phyloP scores from a whole-genome alignment of 30 jellyfish, hydroid and myxozoan species.

The Sanderia malayensis region DNA sequence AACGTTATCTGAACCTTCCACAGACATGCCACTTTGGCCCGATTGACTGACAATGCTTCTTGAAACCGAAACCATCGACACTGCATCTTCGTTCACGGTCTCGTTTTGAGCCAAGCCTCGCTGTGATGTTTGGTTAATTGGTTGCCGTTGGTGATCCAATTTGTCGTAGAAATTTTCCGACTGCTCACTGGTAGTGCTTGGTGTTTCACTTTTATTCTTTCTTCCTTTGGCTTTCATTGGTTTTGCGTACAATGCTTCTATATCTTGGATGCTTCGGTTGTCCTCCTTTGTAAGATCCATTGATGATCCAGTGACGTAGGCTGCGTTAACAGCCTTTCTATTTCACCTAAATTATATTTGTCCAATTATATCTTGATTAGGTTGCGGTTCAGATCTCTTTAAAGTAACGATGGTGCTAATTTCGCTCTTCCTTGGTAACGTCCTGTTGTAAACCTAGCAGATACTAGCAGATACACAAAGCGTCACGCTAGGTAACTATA shows the following conservation, averaged over 20 bases:
- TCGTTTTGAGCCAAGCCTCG: neutral
- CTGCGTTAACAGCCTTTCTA: too few relatives aligned
- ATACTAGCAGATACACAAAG: too few relatives aligned
- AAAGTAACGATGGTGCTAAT: too few relatives aligned
- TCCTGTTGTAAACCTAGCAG: too few relatives aligned
- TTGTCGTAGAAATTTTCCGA: conserved; percentile 49
- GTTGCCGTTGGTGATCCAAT: conserved; percentile 39
- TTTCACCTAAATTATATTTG: too few relatives aligned
- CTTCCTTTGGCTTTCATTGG: conserved; percentile 11
- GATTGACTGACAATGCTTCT: conserved; percentile 56
- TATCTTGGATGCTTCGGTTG: neutral
- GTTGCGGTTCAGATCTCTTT: too few relatives aligned
- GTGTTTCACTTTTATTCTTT: neutral
- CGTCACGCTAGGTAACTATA: too few relatives aligned
- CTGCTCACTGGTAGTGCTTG: conserved; percentile 5
- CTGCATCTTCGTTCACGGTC: neutral
- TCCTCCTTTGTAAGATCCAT: neutral
- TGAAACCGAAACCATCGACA: conserved; percentile 12
- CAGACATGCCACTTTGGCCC: conserved; percentile 11
- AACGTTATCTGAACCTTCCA: conserved; percentile 10
- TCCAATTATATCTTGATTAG: too few relatives aligned
- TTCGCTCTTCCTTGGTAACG: too few relatives aligned
- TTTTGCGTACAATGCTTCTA: conserved; percentile 43
- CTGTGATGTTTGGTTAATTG: neutral
- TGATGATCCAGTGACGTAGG: too few relatives aligned